These are phyloP conservation scores for Salvelinus sp. DNA, from an alignment of 2,113 vertebrate species.

Conservation along the genomic window DNA sequence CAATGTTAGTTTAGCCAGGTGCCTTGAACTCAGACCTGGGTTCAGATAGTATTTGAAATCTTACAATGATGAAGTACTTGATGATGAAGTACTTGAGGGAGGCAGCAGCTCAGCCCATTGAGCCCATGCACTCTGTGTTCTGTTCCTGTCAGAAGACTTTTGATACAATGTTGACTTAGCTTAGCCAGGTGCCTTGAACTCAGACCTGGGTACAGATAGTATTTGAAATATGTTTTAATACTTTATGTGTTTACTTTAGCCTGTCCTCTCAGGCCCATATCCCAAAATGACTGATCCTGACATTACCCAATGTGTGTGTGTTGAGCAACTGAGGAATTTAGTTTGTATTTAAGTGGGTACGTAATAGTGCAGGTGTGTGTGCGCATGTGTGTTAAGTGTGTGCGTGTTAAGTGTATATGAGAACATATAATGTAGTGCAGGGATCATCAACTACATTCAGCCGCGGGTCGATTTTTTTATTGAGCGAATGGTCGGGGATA, in stretches of 20 bases:
- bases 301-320: not conserved
- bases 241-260: not conserved
- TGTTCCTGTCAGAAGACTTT: constrained; percentile 34
- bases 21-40: constrained; percentile 26
- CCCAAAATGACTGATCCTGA: constrained; percentile 37
- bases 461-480: too few relatives aligned
- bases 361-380: not conserved
- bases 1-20: constrained; percentile 23
- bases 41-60: not conserved
- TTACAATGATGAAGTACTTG: constrained; percentile 14
- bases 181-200: not conserved
- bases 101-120: not conserved
- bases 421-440: too few relatives aligned
- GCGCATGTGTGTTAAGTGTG: too few relatives aligned
- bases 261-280: constrained; percentile 37
- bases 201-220: constrained; percentile 18
- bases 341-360: too few relatives aligned
- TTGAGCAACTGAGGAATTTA: not conserved
- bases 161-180: constrained; percentile 41
- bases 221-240: too few relatives aligned
- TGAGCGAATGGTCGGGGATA: too few relatives aligned
- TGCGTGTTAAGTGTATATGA: too few relatives aligned
- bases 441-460: too few relatives aligned
- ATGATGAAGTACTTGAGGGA: constrained; percentile 14
- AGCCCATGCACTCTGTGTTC: constrained; percentile 40